Base-by-base conservation (phyloP, 2,797 vertebrate genomes). In the Xyrichtys novacula region DNA sequence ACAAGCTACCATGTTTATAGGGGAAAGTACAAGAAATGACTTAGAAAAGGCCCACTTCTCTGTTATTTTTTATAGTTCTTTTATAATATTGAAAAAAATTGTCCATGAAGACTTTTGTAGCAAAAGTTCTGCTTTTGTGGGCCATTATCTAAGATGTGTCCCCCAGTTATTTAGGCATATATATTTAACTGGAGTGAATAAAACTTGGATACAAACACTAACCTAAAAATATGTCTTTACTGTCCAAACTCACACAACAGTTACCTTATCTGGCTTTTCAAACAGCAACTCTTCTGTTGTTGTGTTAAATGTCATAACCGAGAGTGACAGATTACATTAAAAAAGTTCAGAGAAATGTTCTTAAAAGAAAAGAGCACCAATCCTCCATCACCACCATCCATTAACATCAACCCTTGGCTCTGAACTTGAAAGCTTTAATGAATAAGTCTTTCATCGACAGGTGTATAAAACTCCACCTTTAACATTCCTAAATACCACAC, bases 341-440 rank as follows among this genome's bases (percentile, higher is more conserved):
- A 58, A 46, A 57, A 48, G 29, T 39, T 46, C 46, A 61, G 28
- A 32, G 20, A 54, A 31, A 46, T 54, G 28, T 1, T 43, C 43
- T 47, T 75, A 54, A 63, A 79, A 71, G 73, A 62, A 40, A 42
- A 8, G 52, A 65, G 60, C 15, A 8, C 54, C 69, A 58, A 40
- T 23, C 75, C 71, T 86, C 83, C 43, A 75, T 90, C 85, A 88
- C 29, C 78, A 74, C 84, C 62, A 34, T 57, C 68, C 71, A 86
- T 90, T 84, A 81, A 74, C 61, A 62, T 65, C 74, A 74, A 52
- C 34, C 56, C 59, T 32, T 64, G 70, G 58, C 65, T 72, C 72
- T 59, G 61, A 75, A 55, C 46, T 65, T 54, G 49, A 79, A 78
- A 83, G 73, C 68, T 73, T 81, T 84, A 74, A 90, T 91, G 91